Conservation (phyloP, 2,888 invertebrate species). For the Petrolisthes manimaculis region DNA sequence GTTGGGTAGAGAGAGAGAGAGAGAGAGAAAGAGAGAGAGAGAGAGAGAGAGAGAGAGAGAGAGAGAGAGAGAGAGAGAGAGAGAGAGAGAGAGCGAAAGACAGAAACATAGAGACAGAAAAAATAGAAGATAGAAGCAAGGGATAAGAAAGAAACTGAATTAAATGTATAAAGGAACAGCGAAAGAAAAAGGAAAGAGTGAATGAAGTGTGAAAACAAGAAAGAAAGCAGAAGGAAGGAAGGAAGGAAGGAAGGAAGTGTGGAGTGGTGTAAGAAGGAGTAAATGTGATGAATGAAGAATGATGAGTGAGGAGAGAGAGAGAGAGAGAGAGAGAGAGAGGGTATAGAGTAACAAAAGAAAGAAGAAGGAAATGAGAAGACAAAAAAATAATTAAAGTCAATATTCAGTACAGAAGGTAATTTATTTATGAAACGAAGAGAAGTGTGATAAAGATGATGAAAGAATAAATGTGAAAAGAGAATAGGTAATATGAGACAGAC, state of each 20-base stretch:
- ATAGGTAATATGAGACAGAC: too few relatives aligned
- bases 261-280: not conserved
- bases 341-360: too few relatives aligned
- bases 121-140: not conserved
- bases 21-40: not conserved
- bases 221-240: not conserved
- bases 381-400: too few relatives aligned
- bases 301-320: not conserved
- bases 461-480: too few relatives aligned
- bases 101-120: too few relatives aligned
- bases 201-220: not conserved
- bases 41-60: not conserved
- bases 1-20: not conserved
- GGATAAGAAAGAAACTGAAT: not conserved
- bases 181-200: too few relatives aligned
- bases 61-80: not conserved
- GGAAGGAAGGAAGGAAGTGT: not conserved
- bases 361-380: too few relatives aligned
- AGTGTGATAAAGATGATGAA: too few relatives aligned
- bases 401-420: too few relatives aligned
- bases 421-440: too few relatives aligned
- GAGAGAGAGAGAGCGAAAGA: not conserved
- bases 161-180: not conserved
- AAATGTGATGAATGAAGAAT: not conserved
- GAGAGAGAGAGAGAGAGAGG: too few relatives aligned